Evolutionary conservation across 2,888 invertebrate genomes (phyloP), one percentile per base, ranked within the genome.

Genomic region (Willowsia nigromaculata): DNA sequence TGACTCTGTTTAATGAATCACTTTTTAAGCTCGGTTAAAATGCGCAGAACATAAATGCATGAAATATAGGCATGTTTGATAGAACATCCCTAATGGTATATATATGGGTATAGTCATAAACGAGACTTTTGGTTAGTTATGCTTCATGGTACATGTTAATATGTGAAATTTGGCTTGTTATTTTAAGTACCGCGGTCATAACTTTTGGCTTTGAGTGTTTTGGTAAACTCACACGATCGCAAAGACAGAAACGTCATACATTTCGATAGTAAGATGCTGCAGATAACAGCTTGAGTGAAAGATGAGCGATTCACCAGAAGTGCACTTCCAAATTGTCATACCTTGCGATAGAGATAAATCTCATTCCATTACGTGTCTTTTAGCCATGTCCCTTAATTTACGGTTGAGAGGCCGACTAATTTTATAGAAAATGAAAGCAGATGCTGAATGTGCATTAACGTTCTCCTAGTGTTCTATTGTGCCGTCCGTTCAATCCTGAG

Each of bases 371-470:
- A 76, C 85, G 65, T 78, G 25, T 86, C 50, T 65, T 65, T 65
- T 68, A 78, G 80, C 86, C 80, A 50, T 80, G 86, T 80, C 86
- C 86, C 86, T 86, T 86, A 86, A 86, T 86, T 86, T 68, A 86
- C 78, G 86, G 80, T 80, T 80, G 86, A 86, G 86, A 80, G 22
- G 65, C 76, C 62, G 59, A 56, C 84, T n/a, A 56, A 71, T 56
- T 71, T 50, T 50, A 50, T 22, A 84, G 74, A 84, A 84, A 84
- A 84, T 25, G 84, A 84, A 84, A 74, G 84, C 74, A 83, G 68
- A 47, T 47, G 71, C 50, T 22, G 30, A 65, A 27, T 13, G 53
- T 22, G 47, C 25, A 22, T 59, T 50, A 50, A n/a, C 3, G 50
- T 15, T 59, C 53, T 53, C 5, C 81, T 37, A 43, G 18, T 18